phyloP scores from a whole-genome alignment of 2,113 vertebrate species.

The Pithys albifrons region DNA sequence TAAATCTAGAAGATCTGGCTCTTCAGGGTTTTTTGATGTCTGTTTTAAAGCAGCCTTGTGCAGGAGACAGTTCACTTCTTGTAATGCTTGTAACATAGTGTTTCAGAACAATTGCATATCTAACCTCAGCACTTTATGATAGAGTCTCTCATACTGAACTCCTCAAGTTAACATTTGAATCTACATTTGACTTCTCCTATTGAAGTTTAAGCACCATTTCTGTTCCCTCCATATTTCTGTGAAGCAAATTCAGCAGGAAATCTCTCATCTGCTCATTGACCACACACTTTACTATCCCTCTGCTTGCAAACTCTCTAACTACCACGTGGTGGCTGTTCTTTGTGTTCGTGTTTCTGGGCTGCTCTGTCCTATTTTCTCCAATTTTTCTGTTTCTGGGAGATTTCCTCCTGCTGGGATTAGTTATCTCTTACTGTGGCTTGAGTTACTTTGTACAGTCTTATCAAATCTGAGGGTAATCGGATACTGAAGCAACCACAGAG shows the following conservation, averaged over 20 bases:
- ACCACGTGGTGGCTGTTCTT: background rate
- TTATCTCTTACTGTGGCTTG: background rate
- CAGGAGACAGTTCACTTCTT: background rate
- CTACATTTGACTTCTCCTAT: background rate
- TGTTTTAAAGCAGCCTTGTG: background rate
- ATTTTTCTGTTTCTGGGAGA: background rate
- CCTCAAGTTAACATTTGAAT: background rate
- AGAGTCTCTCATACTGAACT: background rate
- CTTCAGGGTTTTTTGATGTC: background rate
- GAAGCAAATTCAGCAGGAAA: background rate
- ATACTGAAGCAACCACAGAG: background rate
- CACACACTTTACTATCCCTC: fast-evolving
- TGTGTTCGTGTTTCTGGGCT: background rate
- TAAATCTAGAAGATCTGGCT: background rate
- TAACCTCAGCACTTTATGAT: background rate
- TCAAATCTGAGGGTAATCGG: background rate
- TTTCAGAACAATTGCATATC: background rate
- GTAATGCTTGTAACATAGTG: background rate
- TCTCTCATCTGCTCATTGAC: background rate
- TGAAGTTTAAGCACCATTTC: background rate
- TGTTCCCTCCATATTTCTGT: background rate
- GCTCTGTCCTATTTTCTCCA: background rate
- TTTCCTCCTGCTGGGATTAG: background rate
- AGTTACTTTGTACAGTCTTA: background rate
- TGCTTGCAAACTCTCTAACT: background rate